phyloP scores from a whole-genome alignment of 1,140 invertebrate genomes.

The Drosophila murphyi region DNA sequence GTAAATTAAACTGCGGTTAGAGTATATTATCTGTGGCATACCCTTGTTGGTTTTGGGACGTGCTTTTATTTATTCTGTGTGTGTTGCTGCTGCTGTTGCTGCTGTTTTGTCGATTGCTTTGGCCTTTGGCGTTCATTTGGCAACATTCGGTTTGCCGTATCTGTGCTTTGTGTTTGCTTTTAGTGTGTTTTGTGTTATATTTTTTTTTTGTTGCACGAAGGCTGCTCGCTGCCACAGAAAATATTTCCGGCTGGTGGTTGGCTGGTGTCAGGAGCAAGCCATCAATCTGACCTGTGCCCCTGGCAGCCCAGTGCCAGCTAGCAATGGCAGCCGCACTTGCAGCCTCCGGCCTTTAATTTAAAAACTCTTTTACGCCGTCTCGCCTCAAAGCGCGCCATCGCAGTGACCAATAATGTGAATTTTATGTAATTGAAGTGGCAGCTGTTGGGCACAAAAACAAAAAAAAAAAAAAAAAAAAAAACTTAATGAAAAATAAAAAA shows the following conservation, averaged over 20 bases:
- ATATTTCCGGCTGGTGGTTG: conserved; percentile 69
- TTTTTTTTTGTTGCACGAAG: conserved; percentile 5
- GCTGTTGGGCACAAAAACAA: conserved; percentile 41
- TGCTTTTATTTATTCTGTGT: conserved; percentile 37
- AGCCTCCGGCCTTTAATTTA: conserved; percentile 81
- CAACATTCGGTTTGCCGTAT: conserved; percentile 70
- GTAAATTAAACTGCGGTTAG: not conserved
- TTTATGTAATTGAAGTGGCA: conserved; percentile 83
- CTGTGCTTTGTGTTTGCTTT: conserved; percentile 45
- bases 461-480: not conserved
- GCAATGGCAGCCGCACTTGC: conserved; percentile 45
- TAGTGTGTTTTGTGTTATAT: conserved; percentile 5
- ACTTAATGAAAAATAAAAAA: conserved; percentile 2
- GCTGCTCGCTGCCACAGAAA: conserved; percentile 50
- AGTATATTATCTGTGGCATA: conserved; percentile 10
- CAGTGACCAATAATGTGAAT: conserved; percentile 75
- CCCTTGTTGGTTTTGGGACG: not conserved
- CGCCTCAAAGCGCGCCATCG: conserved; percentile 69
- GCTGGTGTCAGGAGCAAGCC: conserved; percentile 70
- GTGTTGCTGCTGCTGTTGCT: conserved; percentile 32
- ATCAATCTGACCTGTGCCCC: conserved; percentile 79
- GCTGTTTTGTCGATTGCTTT: conserved; percentile 75
- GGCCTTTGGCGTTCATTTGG: conserved; percentile 80
- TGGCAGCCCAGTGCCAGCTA: conserved; percentile 40
- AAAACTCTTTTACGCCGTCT: conserved; percentile 83